phyloP scores from a whole-genome alignment of 2,888 invertebrate genomes.

The Poecilus cupreus region DNA sequence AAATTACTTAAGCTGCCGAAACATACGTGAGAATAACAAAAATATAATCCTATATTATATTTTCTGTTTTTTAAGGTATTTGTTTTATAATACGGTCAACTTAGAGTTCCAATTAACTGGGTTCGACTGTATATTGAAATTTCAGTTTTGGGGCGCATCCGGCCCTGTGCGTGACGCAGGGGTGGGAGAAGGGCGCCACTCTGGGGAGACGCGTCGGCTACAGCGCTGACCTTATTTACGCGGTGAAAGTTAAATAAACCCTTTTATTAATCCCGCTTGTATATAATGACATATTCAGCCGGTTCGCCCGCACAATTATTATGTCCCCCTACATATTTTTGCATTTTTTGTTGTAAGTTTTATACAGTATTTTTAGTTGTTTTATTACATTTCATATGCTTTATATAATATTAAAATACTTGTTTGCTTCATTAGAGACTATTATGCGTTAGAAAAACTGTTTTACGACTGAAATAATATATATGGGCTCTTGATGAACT shows the following conservation, averaged over 20 bases:
- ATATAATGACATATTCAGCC: constrained; percentile 3
- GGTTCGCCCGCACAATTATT: not conserved
- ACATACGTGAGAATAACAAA: no score
- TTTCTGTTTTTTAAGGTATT: no score
- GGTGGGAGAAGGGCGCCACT: constrained; percentile 8
- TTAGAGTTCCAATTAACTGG: no score
- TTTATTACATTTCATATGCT: not conserved
- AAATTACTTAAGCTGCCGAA: no score
- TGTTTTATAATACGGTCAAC: no score
- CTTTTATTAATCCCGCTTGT: constrained; percentile 2
- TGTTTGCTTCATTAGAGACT: no score
- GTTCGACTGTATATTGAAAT: no score
- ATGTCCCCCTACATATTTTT: not conserved
- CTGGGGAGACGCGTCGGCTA: not conserved
- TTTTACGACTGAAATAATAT: no score
- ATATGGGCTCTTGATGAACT: no score
- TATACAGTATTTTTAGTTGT: not conserved
- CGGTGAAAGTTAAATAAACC: constrained; percentile 29
- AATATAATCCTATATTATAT: no score
- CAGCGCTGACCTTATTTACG: constrained; percentile 18
- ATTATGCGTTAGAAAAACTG: no score
- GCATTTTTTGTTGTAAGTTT: not conserved
- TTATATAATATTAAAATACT: no score
- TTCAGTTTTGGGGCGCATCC: not conserved
- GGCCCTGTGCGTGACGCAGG: not conserved